Evolutionary conservation across 2,888 invertebrate species (phyloP), one percentile per base, ranked within the genome.

Genomic region (Galeopsomyia nigrocyanea): DNA sequence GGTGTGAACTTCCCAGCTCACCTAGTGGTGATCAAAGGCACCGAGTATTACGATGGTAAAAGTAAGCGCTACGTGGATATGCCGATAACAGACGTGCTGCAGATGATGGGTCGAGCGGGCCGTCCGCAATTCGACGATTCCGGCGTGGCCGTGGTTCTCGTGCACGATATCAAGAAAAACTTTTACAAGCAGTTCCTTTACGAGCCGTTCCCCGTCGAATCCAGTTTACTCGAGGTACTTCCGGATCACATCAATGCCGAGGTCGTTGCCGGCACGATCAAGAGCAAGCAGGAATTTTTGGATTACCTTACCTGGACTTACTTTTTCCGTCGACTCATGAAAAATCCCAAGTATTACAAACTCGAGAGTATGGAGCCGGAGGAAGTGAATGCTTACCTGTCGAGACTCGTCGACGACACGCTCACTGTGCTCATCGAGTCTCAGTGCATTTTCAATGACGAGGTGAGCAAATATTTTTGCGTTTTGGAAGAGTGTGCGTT

Each of bases 21-120:
- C 87, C 87, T 98, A 63, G 98, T 99, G 0, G 94, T 99, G n/a
- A 93, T 99, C 78, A 99, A 99, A 87, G 98, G 99, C 72, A 99
- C 99, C 0, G 99, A 99, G 87, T 99, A 96, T 87, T 99, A 94
- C 85, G 99, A 99, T 86, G 98, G 98, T 0, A 98, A 99, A 86
- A 92, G 92, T 39, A 95, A 96, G 84, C 91, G 98, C 79, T 99
- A 99, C 87, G 96, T 99, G 13, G 99, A 99, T 84, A 99, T 99
- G 94, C 99, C 99, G 0, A 98, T 99, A 63, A 99, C 99, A 0
- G 99, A 99, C 88, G 98, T 99, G 0, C 88, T 99, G 71, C 99
- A 99, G 88, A 99, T 99, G 99, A 99, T 99, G 94, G 99, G 99
- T 1, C 90, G 99, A 70, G 99, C 99, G 71, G 99, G 99, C 0